Base-by-base conservation (phyloP, 2,888 invertebrate species). In the Ichneumoninae sp. region DNA sequence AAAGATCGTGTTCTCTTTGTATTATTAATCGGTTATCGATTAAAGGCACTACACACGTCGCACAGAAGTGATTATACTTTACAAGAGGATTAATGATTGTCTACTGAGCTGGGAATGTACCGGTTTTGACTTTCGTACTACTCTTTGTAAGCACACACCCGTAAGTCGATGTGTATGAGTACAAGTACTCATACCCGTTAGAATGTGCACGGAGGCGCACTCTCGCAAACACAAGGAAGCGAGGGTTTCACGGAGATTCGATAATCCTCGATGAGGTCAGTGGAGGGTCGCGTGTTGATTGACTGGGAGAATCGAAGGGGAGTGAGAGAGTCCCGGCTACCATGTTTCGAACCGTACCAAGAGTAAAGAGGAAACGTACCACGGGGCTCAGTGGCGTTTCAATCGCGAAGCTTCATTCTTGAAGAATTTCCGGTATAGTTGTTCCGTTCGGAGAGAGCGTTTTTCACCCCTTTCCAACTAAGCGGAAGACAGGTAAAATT, bases 241-340 rank as follows among this genome's bases (percentile, higher is more conserved):
- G 70, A 60, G 79, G 65, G 74, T 84, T 83, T 75, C 82, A 78
- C 79, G 83, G 77, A 88, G 88, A 89, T 89, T 88, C 86, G 89
- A 89, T 91, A 90, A 91, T 88, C 82, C 82, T 75, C 77, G 81
- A 81, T 85, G 88, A 89, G 90, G 87, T 86, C 87, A 88, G 70
- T 69, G 82, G 50, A 87, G 87, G 89, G 88, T 88, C 87, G 77
- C 81, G 83, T 86, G 89, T 89, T 88, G 89, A 90, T 91, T 88
- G 87, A 88, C 70, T 84, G 71, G 80, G 73, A 80, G 81, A 75
- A 71, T 83, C 82, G 82, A 80, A 84, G 81, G 85, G 76, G 80
- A 63, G 30, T 30, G 63, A 63, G 7, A 10, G 63, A 70, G 70
- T 60, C 47, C 47, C 26, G 63, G 36, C 68, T 60, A 71, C 81